Evolutionary conservation across 2,113 vertebrate genomes (phyloP).

Genomic region (Eublepharis macularius): DNA sequence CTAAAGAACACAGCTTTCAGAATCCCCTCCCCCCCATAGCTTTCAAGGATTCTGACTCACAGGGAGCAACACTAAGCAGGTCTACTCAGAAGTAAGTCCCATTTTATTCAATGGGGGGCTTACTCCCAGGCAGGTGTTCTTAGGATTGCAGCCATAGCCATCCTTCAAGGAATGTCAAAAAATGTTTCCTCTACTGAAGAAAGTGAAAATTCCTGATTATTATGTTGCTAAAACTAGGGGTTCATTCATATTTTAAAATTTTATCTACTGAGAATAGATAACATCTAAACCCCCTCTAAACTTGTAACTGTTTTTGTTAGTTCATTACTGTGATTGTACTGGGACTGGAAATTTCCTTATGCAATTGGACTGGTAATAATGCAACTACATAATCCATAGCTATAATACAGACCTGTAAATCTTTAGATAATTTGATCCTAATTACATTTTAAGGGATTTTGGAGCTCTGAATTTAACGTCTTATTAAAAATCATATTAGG

Average conservation of each 20-base stretch:
- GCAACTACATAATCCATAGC: neutral
- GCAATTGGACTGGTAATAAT: neutral
- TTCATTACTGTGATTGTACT: neutral
- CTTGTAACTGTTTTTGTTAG: neutral
- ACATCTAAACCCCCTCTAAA: neutral
- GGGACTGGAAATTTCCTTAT: neutral
- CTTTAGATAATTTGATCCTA: neutral
- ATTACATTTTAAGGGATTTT: neutral
- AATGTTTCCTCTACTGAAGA: neutral
- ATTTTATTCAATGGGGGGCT: too few relatives aligned
- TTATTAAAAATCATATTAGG: neutral
- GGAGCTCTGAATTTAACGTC: conserved; percentile 10
- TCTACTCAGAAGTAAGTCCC: too few relatives aligned
- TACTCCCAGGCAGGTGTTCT: too few relatives aligned
- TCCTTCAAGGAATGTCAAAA: neutral
- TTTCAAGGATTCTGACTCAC: too few relatives aligned
- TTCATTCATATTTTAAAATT: neutral
- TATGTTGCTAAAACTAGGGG: neutral
- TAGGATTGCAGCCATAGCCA: too few relatives aligned
- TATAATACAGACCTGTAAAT: neutral
- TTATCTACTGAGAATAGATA: neutral
- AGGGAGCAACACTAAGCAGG: too few relatives aligned
- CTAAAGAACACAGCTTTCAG: neutral
- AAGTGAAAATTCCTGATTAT: neutral
- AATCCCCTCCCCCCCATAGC: too few relatives aligned